phyloP scores from a whole-genome alignment of 2,113 vertebrate genomes.

The Antechinus stuartii region DNA sequence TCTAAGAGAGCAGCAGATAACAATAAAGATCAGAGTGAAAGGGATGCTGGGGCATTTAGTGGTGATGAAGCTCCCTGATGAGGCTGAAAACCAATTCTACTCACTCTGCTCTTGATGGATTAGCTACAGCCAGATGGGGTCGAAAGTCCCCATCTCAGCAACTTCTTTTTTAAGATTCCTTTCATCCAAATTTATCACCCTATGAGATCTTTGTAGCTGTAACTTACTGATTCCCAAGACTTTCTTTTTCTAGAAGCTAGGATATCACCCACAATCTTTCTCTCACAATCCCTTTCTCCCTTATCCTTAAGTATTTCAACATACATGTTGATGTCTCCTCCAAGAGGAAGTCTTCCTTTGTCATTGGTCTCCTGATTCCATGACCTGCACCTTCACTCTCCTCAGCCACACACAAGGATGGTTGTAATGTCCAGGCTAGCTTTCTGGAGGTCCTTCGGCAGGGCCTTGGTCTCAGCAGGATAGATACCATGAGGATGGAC shows the following conservation, averaged over 20 bases:
- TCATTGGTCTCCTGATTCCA: neutral
- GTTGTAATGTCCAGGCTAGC: no score
- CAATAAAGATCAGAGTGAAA: neutral
- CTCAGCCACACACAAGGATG: neutral
- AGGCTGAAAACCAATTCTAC: neutral
- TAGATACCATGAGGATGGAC: no score
- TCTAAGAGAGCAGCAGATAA: no score
- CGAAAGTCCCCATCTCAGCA: neutral
- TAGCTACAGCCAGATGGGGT: neutral
- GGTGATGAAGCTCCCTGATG: neutral
- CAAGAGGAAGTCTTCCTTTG: neutral
- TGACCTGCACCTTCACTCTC: neutral
- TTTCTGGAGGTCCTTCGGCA: no score
- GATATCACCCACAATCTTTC: neutral
- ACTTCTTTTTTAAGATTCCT: neutral
- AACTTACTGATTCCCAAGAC: neutral
- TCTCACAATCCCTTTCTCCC: neutral
- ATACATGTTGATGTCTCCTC: neutral
- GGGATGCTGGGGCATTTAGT: neutral
- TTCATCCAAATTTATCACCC: neutral
- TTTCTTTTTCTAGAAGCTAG: neutral
- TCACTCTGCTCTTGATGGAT: neutral
- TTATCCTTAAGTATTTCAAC: neutral
- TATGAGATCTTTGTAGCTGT: neutral
- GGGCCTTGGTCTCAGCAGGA: no score